These are phyloP conservation scores for Crossaster papposus DNA, from an alignment of 53 echinoderm and acorn worm species.

Conservation along the genomic window DNA sequence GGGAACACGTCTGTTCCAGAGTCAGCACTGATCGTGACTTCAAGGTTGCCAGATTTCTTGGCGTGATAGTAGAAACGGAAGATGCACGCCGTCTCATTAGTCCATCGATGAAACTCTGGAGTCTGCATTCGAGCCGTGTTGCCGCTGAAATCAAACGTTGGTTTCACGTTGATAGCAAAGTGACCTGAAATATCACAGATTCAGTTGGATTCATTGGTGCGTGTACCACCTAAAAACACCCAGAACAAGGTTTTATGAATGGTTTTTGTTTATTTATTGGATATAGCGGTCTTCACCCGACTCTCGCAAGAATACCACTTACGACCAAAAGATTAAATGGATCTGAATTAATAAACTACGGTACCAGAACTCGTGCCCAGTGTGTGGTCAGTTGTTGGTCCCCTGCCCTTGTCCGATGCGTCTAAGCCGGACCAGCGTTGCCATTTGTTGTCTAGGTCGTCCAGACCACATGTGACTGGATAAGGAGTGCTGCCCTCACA, in stretches of 20 bases:
- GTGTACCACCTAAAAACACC: too few species aligned
- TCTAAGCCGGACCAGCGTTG: neutral
- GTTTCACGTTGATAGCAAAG: conserved; percentile 7
- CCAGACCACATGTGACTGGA: conserved; percentile 27
- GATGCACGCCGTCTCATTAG: conserved; percentile 7
- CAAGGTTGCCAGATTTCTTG: neutral
- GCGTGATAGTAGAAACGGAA: conserved; percentile 46
- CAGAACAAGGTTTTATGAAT: neutral
- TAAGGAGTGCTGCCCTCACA: conserved; percentile 17
- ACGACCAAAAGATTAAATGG: too few species aligned
- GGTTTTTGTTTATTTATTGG: too few species aligned
- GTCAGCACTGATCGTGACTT: neutral
- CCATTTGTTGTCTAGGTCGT: conserved; percentile 26
- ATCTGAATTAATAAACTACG: neutral
- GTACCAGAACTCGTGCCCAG: conserved; percentile 21
- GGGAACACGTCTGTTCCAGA: neutral
- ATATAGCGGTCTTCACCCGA: too few species aligned
- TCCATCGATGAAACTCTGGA: conserved; percentile 16
- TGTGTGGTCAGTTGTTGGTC: conserved; percentile 37
- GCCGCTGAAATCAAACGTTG: neutral
- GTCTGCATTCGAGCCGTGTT: conserved; percentile 3
- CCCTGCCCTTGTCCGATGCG: neutral
- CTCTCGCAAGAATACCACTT: too few species aligned
- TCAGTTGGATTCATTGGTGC: neutral
- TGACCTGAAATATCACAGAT: neutral